Evolutionary conservation across 2,113 vertebrate species (phyloP), one percentile per base, ranked within the genome.

Genomic region (Hydropotes inermis): DNA sequence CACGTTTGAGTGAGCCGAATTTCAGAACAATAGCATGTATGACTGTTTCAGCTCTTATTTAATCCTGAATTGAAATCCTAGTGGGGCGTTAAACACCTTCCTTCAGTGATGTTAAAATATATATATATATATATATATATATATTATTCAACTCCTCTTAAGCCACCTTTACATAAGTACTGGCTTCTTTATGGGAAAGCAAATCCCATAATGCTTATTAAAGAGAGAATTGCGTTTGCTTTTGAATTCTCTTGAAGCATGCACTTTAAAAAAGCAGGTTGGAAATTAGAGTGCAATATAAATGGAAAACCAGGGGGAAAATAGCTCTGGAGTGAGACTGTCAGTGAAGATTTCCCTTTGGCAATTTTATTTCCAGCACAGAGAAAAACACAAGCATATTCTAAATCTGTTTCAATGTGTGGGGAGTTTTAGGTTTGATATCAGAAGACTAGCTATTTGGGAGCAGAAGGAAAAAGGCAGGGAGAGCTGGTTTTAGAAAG

Each of bases 71-170:
- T 30, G 64, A 27, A 39, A 36, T 27, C 45, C 57, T 28, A 30
- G 2, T 2, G 4, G 9, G 33, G 78, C 21, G 3, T 1, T 50
- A 9, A 6, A 52, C 39, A 6, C 7, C 6, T 3, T 55, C 27
- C 60, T 84, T 82, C 16, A 33, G 10, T 8, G 36, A 47, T 19
- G 33, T 92, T 84, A 23, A 58, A 54, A 54, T 1, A 9, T 1
- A 67, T 36, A 67, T 14, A n/a, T 67, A 52, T 52, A 16, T 52
- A n/a, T 67, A n/a, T 67, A n/a, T 67, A 45, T 14, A n/a, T 67
- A 52, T 52, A 16, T 52, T 52, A 19, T 45, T 36, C 54, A 85
- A 30, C 19, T 50, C 30, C 64, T 50, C 15, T n/a, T 92, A 36
- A 57, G 4, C 21, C 47, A 15, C 28, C 57, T 64, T 79, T 19